Evolutionary conservation across 1,140 invertebrate genomes (phyloP), one percentile per base, ranked within the genome.

Genomic region (Apis laboriosa): DNA sequence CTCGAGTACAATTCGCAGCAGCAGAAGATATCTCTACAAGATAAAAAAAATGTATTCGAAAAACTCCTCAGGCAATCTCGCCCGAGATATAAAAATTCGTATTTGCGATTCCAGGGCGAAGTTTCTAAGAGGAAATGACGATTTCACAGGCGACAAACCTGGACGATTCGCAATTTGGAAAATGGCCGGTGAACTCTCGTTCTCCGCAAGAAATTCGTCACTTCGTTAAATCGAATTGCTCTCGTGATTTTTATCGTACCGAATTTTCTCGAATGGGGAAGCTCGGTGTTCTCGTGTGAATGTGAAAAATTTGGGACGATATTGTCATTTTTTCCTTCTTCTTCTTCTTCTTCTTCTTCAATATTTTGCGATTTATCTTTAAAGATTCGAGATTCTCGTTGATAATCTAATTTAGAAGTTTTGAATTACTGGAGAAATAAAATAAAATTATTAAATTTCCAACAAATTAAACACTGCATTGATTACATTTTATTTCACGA

Each of bases 151-250:
- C 60, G 34, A 64, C 49, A 53, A 63, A 76, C 49, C 60, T 43
- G 28, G 51, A 21, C 51, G 12, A 77, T 77, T 77, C 28, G 49
- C 60, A 64, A 76, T 64, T 64, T 77, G 75, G 28, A 43, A 53
- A 77, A 53, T 55, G 49, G 49, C 7, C 24, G 61, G 5, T 3
- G 60, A 21, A n/a, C 56, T 24, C 56, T 24, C 56, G 21, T 60
- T 74, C 15, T 1, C 19, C 64, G 1, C 49, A 77, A 77, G 53
- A 61, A 58, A 79, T 79, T 79, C 43, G 55, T 79, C 55, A 24
- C 55, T 71, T 79, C 77, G 66, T 70, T 70, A 79, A 79, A 68
- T 9, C 53, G 34, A 68, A 68, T 68, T 77, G 53, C 76, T 11
- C 8, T 13, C 2, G 7, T 9, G 53, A 21, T 56, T 53, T 5